A percentile compares a stretch with the other conserved stretches of the same genome.
phyloP scores from a whole-genome alignment of 2,113 vertebrate genomes.

The Heterotis niloticus region DNA sequence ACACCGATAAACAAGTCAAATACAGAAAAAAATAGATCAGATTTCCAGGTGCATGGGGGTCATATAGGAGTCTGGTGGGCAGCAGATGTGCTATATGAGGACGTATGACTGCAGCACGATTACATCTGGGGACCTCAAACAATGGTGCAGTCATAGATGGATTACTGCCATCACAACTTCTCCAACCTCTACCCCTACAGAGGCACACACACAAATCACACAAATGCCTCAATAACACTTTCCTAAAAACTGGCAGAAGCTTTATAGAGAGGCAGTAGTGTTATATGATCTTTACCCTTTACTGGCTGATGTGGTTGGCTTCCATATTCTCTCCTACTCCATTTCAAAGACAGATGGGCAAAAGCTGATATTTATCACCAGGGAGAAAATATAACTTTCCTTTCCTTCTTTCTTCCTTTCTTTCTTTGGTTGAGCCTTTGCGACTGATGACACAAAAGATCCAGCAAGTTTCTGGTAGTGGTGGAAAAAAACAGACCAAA shows the following conservation, averaged over 20 bases:
- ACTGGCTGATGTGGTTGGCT: no score
- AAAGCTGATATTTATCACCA: no score
- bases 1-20: neutral
- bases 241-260: neutral
- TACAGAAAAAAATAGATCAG: neutral
- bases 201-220: neutral
- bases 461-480: no score
- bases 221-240: neutral
- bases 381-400: no score
- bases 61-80: neutral
- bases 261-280: neutral
- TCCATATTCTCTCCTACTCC: no score
- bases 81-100: neutral
- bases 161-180: neutral
- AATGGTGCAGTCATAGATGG: constrained; percentile 5
- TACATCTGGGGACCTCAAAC: neutral
- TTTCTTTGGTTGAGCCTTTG: no score
- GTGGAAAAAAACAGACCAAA: no score
- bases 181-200: neutral
- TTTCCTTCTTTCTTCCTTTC: no score
- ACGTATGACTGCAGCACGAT: neutral
- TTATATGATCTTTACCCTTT: neutral
- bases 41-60: neutral
- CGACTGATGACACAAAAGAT: no score
- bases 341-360: no score